A percentile compares a stretch with the other conserved stretches of the same genome.
Conservation (phyloP, 2,888 invertebrate species). For the Axea sp. region DNA sequence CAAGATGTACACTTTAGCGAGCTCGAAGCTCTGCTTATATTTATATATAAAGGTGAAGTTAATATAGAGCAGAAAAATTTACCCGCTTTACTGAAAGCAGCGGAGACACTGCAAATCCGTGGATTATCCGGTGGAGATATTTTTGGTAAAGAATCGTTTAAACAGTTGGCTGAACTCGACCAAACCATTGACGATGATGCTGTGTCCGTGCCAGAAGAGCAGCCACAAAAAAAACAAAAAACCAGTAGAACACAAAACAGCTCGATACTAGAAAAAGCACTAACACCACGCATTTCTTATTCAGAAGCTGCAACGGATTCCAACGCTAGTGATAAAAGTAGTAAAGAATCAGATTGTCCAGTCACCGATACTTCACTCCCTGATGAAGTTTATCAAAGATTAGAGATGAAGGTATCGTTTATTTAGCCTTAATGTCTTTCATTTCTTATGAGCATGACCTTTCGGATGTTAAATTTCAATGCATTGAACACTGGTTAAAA, state of each 20-base stretch:
- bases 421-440: too few species aligned
- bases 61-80: conserved; percentile 86
- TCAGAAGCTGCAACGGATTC: conserved; percentile 68
- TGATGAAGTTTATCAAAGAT: conserved; percentile 70
- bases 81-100: conserved; percentile 84
- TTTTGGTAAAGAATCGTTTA: conserved; percentile 79
- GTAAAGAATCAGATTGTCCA: conserved; percentile 67
- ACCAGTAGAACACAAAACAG: conserved; percentile 66
- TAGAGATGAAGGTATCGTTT: conserved; percentile 77
- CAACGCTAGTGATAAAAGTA: conserved; percentile 67
- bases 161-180: conserved; percentile 71
- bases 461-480: too few species aligned
- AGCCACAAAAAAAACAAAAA: conserved; percentile 72
- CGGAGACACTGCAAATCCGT: conserved; percentile 85
- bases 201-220: conserved; percentile 65
- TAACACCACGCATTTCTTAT: conserved; percentile 68
- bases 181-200: conserved; percentile 65
- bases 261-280: conserved; percentile 72
- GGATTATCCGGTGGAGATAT: conserved; percentile 84
- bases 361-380: conserved; percentile 64
- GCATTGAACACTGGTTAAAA: too few species aligned
- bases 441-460: too few species aligned
- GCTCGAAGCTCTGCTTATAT: conserved; percentile 84
- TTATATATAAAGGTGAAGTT: conserved; percentile 88
- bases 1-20: conserved; percentile 86